These are phyloP conservation scores for Phyllotis vaccarum DNA, from an alignment of 2,797 vertebrate species.

Conservation along the genomic window DNA sequence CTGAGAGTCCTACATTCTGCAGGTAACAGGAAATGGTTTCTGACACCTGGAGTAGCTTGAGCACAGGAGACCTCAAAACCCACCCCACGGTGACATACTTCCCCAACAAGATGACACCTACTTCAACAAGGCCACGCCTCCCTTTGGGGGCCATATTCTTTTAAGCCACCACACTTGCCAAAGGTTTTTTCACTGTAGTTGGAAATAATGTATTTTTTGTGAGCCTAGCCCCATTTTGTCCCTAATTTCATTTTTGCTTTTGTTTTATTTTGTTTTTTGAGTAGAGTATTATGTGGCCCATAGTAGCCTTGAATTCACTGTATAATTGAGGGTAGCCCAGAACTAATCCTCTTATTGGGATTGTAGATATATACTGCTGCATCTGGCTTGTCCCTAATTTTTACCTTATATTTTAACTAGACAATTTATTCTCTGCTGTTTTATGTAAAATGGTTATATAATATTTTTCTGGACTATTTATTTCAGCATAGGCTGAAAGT, in stretches of 20 bases:
- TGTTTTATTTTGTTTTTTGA: background rate
- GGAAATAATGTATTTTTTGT: constrained; percentile 36
- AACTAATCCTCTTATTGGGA: background rate
- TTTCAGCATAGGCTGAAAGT: constrained; percentile 56
- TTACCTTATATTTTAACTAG: constrained; percentile 57
- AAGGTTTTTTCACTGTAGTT: background rate
- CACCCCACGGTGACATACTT: no score
- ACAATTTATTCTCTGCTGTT: constrained; percentile 58
- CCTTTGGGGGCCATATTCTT: background rate
- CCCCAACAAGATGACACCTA: no score
- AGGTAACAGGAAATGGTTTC: no score
- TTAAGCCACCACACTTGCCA: background rate
- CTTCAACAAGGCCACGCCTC: no score
- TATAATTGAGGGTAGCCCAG: background rate
- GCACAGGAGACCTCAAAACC: no score
- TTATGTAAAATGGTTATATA: constrained; percentile 32
- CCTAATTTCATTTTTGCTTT: background rate
- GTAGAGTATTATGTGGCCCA: background rate
- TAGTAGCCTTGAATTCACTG: background rate
- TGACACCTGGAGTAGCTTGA: no score
- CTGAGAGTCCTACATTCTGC: no score
- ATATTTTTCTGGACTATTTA: constrained; percentile 68
- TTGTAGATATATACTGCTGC: background rate
- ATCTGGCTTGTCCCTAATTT: constrained; percentile 28
- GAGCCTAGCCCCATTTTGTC: background rate